Evolutionary conservation across 2,888 invertebrate species (phyloP).

Genomic region (Micropterix aruncella): DNA sequence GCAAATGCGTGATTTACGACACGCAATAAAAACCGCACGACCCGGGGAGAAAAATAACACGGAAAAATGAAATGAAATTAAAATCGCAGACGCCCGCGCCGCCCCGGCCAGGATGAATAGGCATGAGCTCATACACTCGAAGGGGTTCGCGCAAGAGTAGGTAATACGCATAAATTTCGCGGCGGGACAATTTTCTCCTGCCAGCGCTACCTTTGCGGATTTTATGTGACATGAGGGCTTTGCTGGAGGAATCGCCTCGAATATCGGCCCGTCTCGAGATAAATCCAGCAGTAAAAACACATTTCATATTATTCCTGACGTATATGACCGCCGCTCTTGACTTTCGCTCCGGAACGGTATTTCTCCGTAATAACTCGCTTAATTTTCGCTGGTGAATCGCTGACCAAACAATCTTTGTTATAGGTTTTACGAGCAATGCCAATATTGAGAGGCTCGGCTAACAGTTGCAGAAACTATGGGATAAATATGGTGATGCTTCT

Average conservation of each 20-base stretch:
- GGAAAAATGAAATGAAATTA: not conserved
- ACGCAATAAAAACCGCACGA: not conserved
- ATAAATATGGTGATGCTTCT: too few relatives aligned
- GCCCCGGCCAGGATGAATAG: not conserved
- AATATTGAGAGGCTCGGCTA: too few relatives aligned
- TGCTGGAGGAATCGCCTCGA: not conserved
- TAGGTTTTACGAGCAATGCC: too few relatives aligned
- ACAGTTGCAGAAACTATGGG: too few relatives aligned
- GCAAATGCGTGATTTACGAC: not conserved
- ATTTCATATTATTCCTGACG: not conserved
- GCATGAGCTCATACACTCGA: not conserved
- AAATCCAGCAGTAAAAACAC: not conserved
- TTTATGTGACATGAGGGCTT: not conserved
- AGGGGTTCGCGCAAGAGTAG: not conserved
- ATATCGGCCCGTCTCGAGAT: not conserved
- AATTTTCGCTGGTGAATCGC: too few relatives aligned
- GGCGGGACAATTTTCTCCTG: not conserved
- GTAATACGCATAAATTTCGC: not conserved
- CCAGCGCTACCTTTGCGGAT: not conserved
- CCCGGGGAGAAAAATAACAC: not conserved
- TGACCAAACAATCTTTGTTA: too few relatives aligned
- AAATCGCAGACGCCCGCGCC: not conserved
- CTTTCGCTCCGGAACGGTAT: too few relatives aligned
- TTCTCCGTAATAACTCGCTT: too few relatives aligned
- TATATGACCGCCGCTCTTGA: too few relatives aligned